phyloP scores from a whole-genome alignment of 2,113 vertebrate species.

The Notiomystis cincta region DNA sequence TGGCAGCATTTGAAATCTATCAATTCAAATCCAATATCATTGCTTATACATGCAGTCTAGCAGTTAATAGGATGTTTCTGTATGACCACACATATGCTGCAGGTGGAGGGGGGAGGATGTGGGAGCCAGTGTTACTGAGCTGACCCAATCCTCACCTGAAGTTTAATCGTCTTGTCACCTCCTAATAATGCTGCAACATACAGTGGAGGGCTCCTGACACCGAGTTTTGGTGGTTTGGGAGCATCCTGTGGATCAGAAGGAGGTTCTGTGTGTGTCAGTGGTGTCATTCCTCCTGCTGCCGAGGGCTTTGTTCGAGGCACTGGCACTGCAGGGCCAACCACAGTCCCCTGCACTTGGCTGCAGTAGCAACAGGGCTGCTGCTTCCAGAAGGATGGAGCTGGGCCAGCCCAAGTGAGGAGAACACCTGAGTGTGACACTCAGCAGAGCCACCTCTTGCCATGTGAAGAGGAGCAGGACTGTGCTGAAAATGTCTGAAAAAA shows the following conservation, averaged over 20 bases:
- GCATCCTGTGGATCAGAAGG: neutral
- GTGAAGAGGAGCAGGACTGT: neutral
- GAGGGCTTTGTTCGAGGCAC: fast-evolving
- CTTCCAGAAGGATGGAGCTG: neutral
- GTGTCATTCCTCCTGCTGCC: neutral
- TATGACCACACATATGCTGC: neutral
- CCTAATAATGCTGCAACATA: neutral
- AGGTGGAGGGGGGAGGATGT: neutral
- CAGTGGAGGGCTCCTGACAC: neutral
- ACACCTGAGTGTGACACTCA: neutral
- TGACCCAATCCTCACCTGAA: neutral
- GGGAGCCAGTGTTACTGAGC: neutral
- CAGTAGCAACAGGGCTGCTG: neutral
- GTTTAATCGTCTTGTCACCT: neutral
- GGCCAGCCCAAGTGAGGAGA: neutral
- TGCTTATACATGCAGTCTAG: neutral
- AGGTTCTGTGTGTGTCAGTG: neutral
- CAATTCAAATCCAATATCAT: too few species aligned
- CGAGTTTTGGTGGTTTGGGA: neutral
- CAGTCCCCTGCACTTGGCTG: neutral
- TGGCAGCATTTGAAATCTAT: neutral
- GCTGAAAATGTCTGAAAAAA: neutral
- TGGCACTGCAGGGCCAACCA: fast-evolving
- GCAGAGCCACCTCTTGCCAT: neutral
- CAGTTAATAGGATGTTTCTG: neutral